phyloP scores from a whole-genome alignment of 2,797 vertebrate genomes.

The Dallia pectoralis region DNA sequence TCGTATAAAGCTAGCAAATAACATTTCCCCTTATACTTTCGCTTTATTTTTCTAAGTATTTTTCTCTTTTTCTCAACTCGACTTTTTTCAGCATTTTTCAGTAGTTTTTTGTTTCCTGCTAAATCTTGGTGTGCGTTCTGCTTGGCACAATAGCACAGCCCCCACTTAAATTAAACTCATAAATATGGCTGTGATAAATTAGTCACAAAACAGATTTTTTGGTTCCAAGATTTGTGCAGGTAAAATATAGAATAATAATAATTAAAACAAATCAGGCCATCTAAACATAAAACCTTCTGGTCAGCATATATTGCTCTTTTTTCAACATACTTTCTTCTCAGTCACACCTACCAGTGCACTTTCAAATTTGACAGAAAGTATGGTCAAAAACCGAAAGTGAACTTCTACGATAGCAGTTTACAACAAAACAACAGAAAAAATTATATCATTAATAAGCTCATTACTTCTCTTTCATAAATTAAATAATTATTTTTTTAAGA shows the following conservation, averaged over 20 bases:
- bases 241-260: constrained; percentile 60
- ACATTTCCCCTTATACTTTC: constrained; percentile 73
- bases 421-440: constrained; percentile 59
- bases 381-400: constrained; percentile 46
- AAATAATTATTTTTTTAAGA: constrained; percentile 81
- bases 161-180: constrained; percentile 81
- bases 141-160: constrained; percentile 81
- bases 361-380: constrained; percentile 63
- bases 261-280: constrained; percentile 63
- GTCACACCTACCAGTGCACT: constrained; percentile 62
- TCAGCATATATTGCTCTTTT: constrained; percentile 69
- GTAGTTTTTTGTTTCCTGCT: constrained; percentile 81
- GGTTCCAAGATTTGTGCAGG: constrained; percentile 83
- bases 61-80: constrained; percentile 35
- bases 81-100: constrained; percentile 67
- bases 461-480: constrained; percentile 84
- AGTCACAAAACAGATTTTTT: constrained; percentile 84
- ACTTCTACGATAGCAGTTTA: constrained; percentile 63
- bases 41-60: constrained; percentile 49
- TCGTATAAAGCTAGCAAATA: constrained; percentile 83
- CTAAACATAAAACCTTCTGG: constrained; percentile 73
- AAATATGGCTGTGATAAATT: constrained; percentile 83
- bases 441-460: constrained; percentile 80
- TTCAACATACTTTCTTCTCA: constrained; percentile 52
- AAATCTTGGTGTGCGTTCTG: constrained; percentile 84